Evolutionary conservation across 2,888 invertebrate species (phyloP).

Genomic region (Ecliptopera silaceata): DNA sequence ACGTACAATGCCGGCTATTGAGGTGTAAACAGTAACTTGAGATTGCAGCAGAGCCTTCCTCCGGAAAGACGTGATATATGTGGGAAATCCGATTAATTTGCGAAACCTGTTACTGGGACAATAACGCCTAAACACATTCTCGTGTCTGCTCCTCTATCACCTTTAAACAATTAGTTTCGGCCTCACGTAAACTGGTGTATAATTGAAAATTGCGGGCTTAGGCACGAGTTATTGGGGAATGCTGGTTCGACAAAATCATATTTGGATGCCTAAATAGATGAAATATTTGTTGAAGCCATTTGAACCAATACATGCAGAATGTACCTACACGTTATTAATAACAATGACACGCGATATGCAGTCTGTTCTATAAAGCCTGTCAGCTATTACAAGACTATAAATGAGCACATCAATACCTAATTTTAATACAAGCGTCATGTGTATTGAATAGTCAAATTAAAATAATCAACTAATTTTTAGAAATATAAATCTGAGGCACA

Average conservation of each 20-base stretch:
- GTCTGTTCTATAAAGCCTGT: neutral
- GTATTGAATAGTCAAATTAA: too few species aligned
- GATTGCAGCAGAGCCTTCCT: slow-evolving; percentile 44
- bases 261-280: slow-evolving; percentile 11
- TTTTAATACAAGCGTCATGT: neutral
- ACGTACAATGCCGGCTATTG: slow-evolving; percentile 37
- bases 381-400: neutral
- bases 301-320: slow-evolving; percentile 8
- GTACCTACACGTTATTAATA: slow-evolving; percentile 4
- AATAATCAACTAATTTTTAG: too few species aligned
- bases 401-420: neutral
- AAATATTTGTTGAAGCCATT: slow-evolving; percentile 21
- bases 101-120: slow-evolving; percentile 64
- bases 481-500: too few species aligned
- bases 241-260: slow-evolving; percentile 18
- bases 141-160: slow-evolving; percentile 51
- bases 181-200: slow-evolving; percentile 42
- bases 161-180: slow-evolving; percentile 54
- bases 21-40: slow-evolving; percentile 39
- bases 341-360: slow-evolving; percentile 2
- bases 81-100: slow-evolving; percentile 71
- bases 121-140: slow-evolving; percentile 67
- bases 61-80: slow-evolving; percentile 60
- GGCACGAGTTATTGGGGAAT: slow-evolving; percentile 11
- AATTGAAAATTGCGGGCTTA: slow-evolving; percentile 47